These are phyloP conservation scores for Acanthopleura granulata DNA, from an alignment of 2,888 invertebrate species.

Conservation along the genomic window DNA sequence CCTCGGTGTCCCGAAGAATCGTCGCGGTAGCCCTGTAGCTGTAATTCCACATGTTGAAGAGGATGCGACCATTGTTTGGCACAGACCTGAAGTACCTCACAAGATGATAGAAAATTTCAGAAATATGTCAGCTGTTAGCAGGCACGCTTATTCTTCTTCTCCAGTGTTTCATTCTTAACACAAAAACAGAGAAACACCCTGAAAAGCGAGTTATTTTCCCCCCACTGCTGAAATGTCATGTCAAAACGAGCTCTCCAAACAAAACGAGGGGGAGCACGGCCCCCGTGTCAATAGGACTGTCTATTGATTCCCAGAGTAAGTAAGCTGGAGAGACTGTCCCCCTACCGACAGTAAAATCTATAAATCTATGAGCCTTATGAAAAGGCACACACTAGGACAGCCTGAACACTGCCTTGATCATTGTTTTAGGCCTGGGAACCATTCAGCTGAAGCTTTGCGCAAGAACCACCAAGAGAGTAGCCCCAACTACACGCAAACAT, in stretches of 20 bases:
- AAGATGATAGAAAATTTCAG: slow-evolving; percentile 21
- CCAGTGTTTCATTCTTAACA: slow-evolving; percentile 13
- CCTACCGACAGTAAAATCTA: slow-evolving; percentile 29
- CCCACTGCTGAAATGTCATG: slow-evolving; percentile 24
- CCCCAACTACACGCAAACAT: slow-evolving; percentile 2
- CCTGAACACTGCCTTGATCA: slow-evolving; percentile 25
- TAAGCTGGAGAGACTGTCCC: slow-evolving; percentile 24
- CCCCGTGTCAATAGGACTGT: slow-evolving; percentile 25
- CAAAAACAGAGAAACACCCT: slow-evolving; percentile 17
- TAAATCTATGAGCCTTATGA: slow-evolving; percentile 32
- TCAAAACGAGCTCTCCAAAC: slow-evolving; percentile 27
- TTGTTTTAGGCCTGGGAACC: slow-evolving; percentile 33
- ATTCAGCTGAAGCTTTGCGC: slow-evolving; percentile 25
- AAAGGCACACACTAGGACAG: slow-evolving; percentile 29
- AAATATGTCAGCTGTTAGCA: slow-evolving; percentile 29
- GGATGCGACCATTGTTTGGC: not conserved
- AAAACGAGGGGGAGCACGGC: slow-evolving; percentile 24
- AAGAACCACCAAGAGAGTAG: not conserved
- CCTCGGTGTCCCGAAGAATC: not conserved
- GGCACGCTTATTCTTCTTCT: slow-evolving; percentile 21
- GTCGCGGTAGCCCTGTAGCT: not conserved
- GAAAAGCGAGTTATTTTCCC: slow-evolving; percentile 26
- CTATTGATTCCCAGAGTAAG: slow-evolving; percentile 27
- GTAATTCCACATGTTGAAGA: not conserved
- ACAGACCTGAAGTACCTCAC: not conserved